Evolutionary conservation across 2,888 invertebrate genomes (phyloP), one percentile per base, ranked within the genome.

Genomic region (Eristalis arbustorum): DNA sequence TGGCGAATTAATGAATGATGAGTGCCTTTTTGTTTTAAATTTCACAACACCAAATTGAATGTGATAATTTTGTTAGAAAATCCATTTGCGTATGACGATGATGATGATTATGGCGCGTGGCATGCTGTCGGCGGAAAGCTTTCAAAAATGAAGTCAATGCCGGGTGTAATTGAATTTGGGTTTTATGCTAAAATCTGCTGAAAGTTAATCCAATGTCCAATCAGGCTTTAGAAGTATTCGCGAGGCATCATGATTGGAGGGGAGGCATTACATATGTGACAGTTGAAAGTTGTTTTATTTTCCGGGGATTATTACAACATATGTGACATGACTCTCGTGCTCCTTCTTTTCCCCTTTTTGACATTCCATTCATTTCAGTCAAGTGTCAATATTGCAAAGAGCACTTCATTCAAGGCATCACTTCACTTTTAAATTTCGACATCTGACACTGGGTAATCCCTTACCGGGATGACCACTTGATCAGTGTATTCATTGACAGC

Each of bases 1-100:
- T 74, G 31, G 68, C 13, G 64, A 71, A 74, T 84, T 75, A 84
- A 84, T 79, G 75, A 78, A 42, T 73, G 68, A 78, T 63, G 76
- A 76, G 56, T 71, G 61, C 64, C 69, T 77, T 77, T 57, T 61
- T 40, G 23, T 25, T 76, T 68, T 34, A 5, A 42, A 42, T 42
- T 42, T 42, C n/a, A 14, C 28, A 56, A 37, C n/a, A n/a, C 23
- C 25, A 18, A 64, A 8, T 5, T 5, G 49, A 18, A 18, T 49
- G 49, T 49, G 49, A 49, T 49, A 49, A 49, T 18, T 49, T 18
- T 49, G 18, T 49, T 49, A 18, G 49, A 49, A 8, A 49, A 49
- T 49, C n/a, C 49, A 18, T 49, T 49, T 49, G 49, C 49, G 49
- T 18, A 49, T 49, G 49, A 18, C n/a, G 40, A 14, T 14, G 40